These are phyloP conservation scores for Chaitophorus viminalis DNA, from an alignment of 2,888 invertebrate genomes.

Conservation along the genomic window DNA sequence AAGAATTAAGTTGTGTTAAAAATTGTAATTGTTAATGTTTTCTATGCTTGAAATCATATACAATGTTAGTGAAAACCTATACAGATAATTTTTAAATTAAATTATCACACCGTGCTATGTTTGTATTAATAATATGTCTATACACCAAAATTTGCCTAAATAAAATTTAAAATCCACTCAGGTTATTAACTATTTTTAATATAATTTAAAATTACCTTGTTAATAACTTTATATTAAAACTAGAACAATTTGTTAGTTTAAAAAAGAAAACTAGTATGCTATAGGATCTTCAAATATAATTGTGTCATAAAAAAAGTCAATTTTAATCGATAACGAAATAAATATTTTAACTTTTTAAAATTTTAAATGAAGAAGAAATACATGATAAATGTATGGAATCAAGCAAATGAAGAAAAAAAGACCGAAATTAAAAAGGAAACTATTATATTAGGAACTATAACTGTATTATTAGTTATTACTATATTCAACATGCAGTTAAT, in stretches of 20 bases:
- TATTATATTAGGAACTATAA: background rate
- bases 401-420: background rate
- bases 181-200: background rate
- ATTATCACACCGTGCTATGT: background rate
- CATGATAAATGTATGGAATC: background rate
- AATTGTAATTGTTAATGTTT: background rate
- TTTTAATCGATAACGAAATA: background rate
- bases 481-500: constrained; percentile 40
- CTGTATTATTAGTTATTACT: background rate
- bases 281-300: background rate
- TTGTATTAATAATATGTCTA: background rate
- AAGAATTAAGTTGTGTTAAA: background rate
- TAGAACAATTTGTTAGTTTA: background rate
- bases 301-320: no score
- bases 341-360: background rate
- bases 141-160: background rate
- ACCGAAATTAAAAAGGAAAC: background rate
- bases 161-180: background rate
- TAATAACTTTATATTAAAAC: background rate
- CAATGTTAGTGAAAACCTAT: background rate
- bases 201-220: background rate
- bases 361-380: background rate
- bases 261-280: background rate
- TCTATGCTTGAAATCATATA: background rate
- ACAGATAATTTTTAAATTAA: background rate